These are phyloP conservation scores for Alaudala cheleensis DNA, from an alignment of 2,113 vertebrate genomes.

Conservation along the genomic window DNA sequence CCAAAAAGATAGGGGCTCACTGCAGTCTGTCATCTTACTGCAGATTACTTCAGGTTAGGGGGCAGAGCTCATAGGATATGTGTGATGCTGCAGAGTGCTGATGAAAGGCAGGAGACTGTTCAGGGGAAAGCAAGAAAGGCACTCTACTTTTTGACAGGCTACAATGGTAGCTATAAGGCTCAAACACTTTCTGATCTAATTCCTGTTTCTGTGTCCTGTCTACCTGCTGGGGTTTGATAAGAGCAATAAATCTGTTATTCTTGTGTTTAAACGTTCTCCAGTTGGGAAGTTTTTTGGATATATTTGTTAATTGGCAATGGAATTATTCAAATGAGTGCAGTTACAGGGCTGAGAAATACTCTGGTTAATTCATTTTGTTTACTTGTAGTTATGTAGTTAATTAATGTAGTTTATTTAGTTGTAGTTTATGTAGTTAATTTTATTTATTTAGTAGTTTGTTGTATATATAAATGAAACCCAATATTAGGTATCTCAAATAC, in stretches of 20 bases:
- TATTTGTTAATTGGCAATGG: background rate
- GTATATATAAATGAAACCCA: background rate
- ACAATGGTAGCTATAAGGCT: background rate
- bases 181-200: background rate
- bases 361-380: background rate
- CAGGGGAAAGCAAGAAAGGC: background rate
- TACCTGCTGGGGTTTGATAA: background rate
- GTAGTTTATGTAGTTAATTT: too few relatives aligned
- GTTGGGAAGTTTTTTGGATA: background rate
- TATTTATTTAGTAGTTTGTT: background rate
- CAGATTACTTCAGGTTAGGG: background rate
- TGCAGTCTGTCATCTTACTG: rapidly evolving
- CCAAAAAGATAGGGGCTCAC: background rate
- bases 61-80: rapidly evolving
- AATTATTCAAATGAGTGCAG: background rate
- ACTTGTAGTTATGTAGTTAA: too few relatives aligned
- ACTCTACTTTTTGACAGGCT: background rate
- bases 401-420: too few relatives aligned
- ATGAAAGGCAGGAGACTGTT: background rate
- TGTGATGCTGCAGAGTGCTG: background rate
- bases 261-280: background rate
- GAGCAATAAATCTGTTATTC: background rate
- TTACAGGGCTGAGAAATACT: background rate
- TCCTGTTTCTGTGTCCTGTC: background rate
- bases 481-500: background rate